These are phyloP conservation scores for Choristoneura fumiferana DNA, from an alignment of 1,140 invertebrate genomes.

Conservation along the genomic window DNA sequence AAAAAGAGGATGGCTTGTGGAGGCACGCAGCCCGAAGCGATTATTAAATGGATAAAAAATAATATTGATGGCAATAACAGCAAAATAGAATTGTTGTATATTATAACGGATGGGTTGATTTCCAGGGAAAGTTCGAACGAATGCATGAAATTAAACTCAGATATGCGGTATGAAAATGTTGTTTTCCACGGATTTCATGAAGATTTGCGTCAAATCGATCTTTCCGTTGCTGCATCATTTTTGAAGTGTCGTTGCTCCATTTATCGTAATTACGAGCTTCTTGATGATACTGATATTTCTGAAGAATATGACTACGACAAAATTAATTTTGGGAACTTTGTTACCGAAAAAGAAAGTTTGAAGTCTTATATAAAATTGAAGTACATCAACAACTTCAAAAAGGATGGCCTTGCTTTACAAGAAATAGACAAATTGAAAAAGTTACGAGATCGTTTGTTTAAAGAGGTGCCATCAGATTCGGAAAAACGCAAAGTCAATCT, in stretches of 20 bases:
- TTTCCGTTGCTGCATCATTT: slow-evolving; percentile 40
- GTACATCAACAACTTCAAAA: slow-evolving; percentile 29
- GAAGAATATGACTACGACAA: slow-evolving; percentile 32
- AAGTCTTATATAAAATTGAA: slow-evolving; percentile 37
- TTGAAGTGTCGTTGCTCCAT: slow-evolving; percentile 32
- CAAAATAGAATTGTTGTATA: slow-evolving; percentile 34
- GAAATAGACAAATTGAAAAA: slow-evolving; percentile 39
- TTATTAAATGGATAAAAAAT: slow-evolving; percentile 24
- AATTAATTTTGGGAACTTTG: slow-evolving; percentile 34
- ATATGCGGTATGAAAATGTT: slow-evolving; percentile 35
- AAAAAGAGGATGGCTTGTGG: neutral
- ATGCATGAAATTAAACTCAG: slow-evolving; percentile 28
- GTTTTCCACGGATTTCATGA: slow-evolving; percentile 36
- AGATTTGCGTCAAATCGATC: slow-evolving; percentile 13
- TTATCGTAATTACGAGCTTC: slow-evolving; percentile 30
- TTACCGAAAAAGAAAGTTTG: slow-evolving; percentile 27
- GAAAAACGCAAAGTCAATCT: slow-evolving; percentile 18
- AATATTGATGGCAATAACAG: slow-evolving; percentile 12
- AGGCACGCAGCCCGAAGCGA: slow-evolving; percentile 24
- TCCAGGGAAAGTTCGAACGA: neutral
- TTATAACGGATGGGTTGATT: slow-evolving; percentile 38
- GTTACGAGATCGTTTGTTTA: slow-evolving; percentile 29
- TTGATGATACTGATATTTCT: slow-evolving; percentile 31
- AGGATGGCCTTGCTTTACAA: slow-evolving; percentile 23
- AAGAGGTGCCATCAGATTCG: slow-evolving; percentile 22